These are phyloP conservation scores for Melierax canorus DNA, from an alignment of 2,113 vertebrate species.

Conservation along the genomic window DNA sequence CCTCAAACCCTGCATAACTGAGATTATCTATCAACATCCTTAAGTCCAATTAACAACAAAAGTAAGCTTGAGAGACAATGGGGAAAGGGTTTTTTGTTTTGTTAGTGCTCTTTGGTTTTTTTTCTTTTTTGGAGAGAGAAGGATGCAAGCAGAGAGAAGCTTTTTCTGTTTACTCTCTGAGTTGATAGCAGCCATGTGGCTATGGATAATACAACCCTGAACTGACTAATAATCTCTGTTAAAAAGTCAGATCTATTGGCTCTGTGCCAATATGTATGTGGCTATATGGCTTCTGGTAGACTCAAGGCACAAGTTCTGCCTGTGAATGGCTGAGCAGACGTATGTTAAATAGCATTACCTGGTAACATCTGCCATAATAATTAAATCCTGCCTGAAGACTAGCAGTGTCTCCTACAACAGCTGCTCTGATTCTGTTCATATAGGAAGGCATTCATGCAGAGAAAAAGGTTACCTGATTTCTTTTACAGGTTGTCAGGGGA, in stretches of 20 bases:
- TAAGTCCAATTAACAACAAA: background rate
- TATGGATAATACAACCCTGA: background rate
- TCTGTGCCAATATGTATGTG: background rate
- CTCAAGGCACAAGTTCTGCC: background rate
- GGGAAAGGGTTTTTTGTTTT: background rate
- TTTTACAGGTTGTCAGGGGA: background rate
- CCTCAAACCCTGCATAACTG: background rate
- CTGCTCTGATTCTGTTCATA: background rate
- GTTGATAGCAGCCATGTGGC: background rate
- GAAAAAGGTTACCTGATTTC: background rate
- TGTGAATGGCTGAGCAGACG: background rate
- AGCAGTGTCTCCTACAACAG: background rate
- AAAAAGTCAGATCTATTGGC: background rate
- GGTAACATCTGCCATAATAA: constrained; percentile 1
- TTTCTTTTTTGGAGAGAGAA: background rate
- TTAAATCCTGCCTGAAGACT: background rate
- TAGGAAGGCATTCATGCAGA: background rate
- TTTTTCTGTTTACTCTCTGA: background rate
- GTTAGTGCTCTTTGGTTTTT: background rate
- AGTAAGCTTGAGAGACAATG: background rate
- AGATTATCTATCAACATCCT: background rate
- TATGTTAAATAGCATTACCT: background rate
- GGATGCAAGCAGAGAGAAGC: background rate
- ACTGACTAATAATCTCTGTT: background rate
- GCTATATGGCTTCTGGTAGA: background rate